These are phyloP conservation scores for Marmota monax DNA, from an alignment of 2,113 vertebrate genomes.

Conservation along the genomic window DNA sequence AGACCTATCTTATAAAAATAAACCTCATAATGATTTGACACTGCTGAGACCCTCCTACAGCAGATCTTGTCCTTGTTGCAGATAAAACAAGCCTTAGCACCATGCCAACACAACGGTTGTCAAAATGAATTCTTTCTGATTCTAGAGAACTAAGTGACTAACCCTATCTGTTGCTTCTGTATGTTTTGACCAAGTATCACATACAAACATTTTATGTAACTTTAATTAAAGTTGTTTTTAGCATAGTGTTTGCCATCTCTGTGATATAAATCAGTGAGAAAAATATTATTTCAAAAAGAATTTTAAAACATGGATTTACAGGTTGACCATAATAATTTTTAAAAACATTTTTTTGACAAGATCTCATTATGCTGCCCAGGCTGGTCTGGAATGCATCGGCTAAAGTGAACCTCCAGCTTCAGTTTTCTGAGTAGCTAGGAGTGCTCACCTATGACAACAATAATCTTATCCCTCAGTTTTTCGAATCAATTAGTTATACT, in stretches of 20 bases:
- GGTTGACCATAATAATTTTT: neutral
- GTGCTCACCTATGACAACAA: neutral
- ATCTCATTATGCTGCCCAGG: too few relatives aligned
- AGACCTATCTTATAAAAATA: conserved; percentile 74
- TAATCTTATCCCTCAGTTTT: neutral
- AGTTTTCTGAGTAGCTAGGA: too few relatives aligned
- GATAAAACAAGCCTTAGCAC: conserved; percentile 62
- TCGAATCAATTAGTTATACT: neutral
- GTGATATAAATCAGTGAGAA: neutral
- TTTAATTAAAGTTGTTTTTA: conserved; percentile 53
- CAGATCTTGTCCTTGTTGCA: conserved; percentile 62
- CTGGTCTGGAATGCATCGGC: too few relatives aligned
- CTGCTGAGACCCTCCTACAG: conserved; percentile 69
- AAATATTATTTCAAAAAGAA: conserved; percentile 10
- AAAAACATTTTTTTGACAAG: too few relatives aligned
- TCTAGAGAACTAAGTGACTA: neutral
- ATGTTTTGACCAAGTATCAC: neutral
- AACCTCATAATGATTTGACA: conserved; percentile 28
- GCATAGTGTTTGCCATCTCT: neutral
- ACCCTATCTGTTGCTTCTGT: neutral
- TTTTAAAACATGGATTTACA: neutral
- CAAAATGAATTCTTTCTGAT: conserved; percentile 62
- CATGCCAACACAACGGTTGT: conserved; percentile 77
- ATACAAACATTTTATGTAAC: neutral
- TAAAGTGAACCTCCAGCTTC: too few relatives aligned